These are phyloP conservation scores for Cataglyphis hispanica DNA, from an alignment of 1,140 invertebrate genomes.

Conservation along the genomic window DNA sequence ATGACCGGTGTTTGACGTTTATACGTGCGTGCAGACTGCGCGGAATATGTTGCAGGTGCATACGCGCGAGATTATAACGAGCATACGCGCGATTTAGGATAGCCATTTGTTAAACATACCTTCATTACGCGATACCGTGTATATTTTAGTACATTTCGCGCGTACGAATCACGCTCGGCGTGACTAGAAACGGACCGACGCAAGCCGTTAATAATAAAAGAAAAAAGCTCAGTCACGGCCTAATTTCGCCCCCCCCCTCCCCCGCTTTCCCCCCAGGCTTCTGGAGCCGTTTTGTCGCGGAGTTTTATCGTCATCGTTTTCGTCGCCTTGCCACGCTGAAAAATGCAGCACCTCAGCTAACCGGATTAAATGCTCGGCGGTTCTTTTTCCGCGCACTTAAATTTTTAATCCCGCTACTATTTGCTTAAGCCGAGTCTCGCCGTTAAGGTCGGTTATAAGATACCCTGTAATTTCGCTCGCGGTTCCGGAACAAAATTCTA, in stretches of 20 bases:
- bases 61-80: slow-evolving; percentile 18
- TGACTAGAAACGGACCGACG: slow-evolving; percentile 35
- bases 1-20: slow-evolving; percentile 42
- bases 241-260: slow-evolving; percentile 26
- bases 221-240: slow-evolving; percentile 61
- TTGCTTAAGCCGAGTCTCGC: neutral
- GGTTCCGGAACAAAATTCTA: neutral
- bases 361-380: slow-evolving; percentile 39
- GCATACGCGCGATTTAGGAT: slow-evolving; percentile 64
- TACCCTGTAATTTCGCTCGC: slow-evolving; percentile 3
- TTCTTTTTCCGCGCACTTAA: neutral
- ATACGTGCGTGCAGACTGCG: slow-evolving; percentile 10
- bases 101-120: slow-evolving; percentile 83
- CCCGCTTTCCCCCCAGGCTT: too few species aligned
- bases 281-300: neutral
- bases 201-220: slow-evolving; percentile 66
- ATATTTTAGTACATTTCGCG: slow-evolving; percentile 82
- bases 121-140: slow-evolving; percentile 81
- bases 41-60: slow-evolving; percentile 58
- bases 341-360: slow-evolving; percentile 52
- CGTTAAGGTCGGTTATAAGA: neutral
- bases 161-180: slow-evolving; percentile 43
- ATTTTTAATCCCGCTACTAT: slow-evolving; percentile 41
- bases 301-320: slow-evolving; percentile 6
- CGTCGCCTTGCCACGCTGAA: slow-evolving; percentile 20